Base-by-base conservation (phyloP, 2,797 vertebrate species). In the Molothrus ater region DNA sequence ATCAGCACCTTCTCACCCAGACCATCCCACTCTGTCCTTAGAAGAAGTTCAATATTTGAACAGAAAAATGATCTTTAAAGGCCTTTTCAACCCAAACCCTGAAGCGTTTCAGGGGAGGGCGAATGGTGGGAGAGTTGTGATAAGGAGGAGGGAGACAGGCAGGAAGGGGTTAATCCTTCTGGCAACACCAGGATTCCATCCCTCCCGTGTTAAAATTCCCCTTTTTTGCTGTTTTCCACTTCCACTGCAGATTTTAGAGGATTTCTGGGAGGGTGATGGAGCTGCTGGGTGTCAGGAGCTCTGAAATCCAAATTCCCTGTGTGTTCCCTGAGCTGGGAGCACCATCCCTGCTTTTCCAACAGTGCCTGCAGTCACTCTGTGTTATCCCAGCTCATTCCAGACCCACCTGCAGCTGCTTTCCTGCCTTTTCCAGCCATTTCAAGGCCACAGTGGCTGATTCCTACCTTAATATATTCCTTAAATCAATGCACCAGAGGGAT, bases 51-150 rank as follows among this genome's bases (percentile, higher is more conserved):
- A n/a, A 28, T 17, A 28, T 51, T 63, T 34, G 25, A 22, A 32
- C 34, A 61, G 22, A 21, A 76, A 76, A 76, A 29, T n/a, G 0
- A n/a, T 22, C 36, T 22, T 61, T 61, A 61, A 63, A 63, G 24
- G 13, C 10, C 8, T 42, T 63, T 42, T 3, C 59, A 51, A 7
- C 31, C 13, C 47, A 42, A 50, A n/a, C 36, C 29, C 29, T 22
- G 20, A 43, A 51, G 29, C 0, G 3, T 34, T 61, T 31, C 13
- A 1, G 18, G 18, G 5, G 2, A 3, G 47, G 24, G 5, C 2
- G 65, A 76, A 65, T 3, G 25, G 10, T n/a, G 24, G 43, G 17
- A 47, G 42, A 38, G 40, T 8, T 1, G 34, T 7, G 47, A 16
- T 42, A 4, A 29, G 42, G 22, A 4, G 50, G 4, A 19, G 3